Evolutionary conservation across 2,797 vertebrate genomes (phyloP).

Genomic region (Sebastes steindachneri): DNA sequence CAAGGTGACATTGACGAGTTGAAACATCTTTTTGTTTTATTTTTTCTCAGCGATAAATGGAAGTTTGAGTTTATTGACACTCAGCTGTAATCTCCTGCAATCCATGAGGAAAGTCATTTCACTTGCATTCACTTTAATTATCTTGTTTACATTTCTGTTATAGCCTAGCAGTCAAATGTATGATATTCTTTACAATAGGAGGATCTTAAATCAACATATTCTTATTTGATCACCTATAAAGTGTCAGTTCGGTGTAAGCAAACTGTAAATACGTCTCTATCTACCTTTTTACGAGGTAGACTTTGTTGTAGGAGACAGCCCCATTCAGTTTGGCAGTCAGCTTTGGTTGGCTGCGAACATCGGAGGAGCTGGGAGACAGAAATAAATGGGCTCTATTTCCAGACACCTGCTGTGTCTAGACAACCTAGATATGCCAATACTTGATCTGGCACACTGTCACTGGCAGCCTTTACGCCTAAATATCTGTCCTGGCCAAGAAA

Average conservation of each 20-base stretch:
- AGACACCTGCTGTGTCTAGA: slow-evolving; percentile 59
- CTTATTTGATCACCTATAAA: neutral
- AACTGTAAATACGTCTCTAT: neutral
- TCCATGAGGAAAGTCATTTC: neutral
- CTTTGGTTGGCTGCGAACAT: slow-evolving; percentile 20
- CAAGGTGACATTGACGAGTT: slow-evolving; percentile 51
- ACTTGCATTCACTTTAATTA: neutral
- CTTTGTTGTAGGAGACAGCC: slow-evolving; percentile 6
- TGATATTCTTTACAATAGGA: neutral
- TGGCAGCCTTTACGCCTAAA: slow-evolving; percentile 16
- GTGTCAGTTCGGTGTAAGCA: neutral
- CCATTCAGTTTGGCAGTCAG: slow-evolving; percentile 25
- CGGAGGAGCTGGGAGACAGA: slow-evolving; percentile 36
- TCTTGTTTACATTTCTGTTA: neutral
- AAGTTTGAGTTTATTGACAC: neutral
- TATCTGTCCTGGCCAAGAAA: slow-evolving; percentile 20
- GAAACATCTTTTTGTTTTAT: slow-evolving; percentile 8
- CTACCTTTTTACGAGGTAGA: neutral
- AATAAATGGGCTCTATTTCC: slow-evolving; percentile 63
- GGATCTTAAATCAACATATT: neutral
- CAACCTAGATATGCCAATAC: slow-evolving; percentile 54
- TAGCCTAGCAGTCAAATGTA: neutral
- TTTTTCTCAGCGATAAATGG: neutral
- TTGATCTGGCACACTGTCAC: slow-evolving; percentile 49
- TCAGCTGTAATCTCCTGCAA: neutral